A percentile compares a stretch with the other conserved stretches of the same genome.
Conservation (phyloP, 35 echinoderm and acorn worm genomes). For the Hemicentrotus pulcherrimus region DNA sequence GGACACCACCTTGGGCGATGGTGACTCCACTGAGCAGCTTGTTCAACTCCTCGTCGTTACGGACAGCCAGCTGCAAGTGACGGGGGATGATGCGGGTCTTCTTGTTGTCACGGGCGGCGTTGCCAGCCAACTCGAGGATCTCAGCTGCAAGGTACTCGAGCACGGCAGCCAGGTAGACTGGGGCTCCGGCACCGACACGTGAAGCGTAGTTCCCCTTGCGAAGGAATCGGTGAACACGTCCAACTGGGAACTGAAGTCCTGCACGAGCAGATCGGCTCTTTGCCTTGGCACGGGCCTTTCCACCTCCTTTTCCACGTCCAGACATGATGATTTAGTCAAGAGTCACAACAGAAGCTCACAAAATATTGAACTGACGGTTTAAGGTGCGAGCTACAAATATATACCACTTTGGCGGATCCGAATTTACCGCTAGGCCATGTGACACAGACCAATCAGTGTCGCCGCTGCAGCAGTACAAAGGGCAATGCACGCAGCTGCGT, state of each 20-base stretch:
- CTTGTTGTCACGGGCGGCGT: slow-evolving; percentile 94
- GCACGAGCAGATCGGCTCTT: slow-evolving; percentile 63
- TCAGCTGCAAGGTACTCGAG: slow-evolving; percentile 86
- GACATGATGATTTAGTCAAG: slow-evolving; percentile 54
- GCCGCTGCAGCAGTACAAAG: no score
- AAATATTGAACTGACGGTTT: no score
- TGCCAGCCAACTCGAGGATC: slow-evolving; percentile 88
- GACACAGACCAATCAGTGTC: no score
- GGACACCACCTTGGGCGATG: slow-evolving; percentile 85
- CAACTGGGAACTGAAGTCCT: background rate
- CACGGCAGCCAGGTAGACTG: slow-evolving; percentile 80
- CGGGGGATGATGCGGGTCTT: slow-evolving; percentile 82
- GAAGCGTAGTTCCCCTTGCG: slow-evolving; percentile 69
- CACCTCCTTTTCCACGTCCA: slow-evolving; percentile 72
- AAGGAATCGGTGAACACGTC: slow-evolving; percentile 42
- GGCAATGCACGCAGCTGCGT: no score
- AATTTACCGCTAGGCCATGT: no score
- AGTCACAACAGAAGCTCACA: no score
- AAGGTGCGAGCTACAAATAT: no score
- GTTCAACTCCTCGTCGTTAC: slow-evolving; percentile 91
- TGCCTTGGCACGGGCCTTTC: slow-evolving; percentile 55
- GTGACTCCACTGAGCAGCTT: slow-evolving; percentile 78
- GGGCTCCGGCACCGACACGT: slow-evolving; percentile 69
- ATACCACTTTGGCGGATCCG: no score
- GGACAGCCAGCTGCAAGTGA: slow-evolving; percentile 85